Evolutionary conservation across 2,888 invertebrate genomes (phyloP), one percentile per base, ranked within the genome.

Genomic region (Metalampra italica): DNA sequence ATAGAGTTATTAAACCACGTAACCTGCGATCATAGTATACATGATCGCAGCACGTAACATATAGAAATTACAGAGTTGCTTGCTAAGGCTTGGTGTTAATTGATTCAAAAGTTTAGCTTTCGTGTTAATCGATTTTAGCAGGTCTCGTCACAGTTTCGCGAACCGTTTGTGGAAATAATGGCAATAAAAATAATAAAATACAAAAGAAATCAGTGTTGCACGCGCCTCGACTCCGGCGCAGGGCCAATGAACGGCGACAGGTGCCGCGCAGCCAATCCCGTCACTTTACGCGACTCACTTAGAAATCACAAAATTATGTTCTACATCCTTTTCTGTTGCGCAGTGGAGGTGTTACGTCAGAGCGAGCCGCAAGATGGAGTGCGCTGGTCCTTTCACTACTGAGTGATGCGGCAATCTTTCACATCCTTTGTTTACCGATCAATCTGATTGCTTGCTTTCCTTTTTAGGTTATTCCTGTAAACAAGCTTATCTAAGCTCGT

Each of bases 231-330:
- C 63, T 62, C 73, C 60, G 66, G 66, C 70, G 65, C 73, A 75
- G 80, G 80, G 83, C 84, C 82, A 83, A 79, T 78, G 83, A 83
- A 82, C 84, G 82, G 68, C 76, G 80, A 80, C 84, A 82, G 80
- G 79, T 84, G 80, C 74, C 71, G 69, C 63, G 68, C 71, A 58
- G 65, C 80, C 76, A 80, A 82, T 80, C 75, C 69, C 62, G 61
- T 66, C 60, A 68, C 59, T 72, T 74, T 71, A 75, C 70, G 64
- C 75, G 68, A 70, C 73, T 72, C 59, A 61, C 57, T 68, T 66
- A 68, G 57, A 72, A 72, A 75, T 75, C 70, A 70, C 68, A 53
- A 70, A 75, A 74, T 78, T 68, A 68, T 64, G 53, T 66, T 60
- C 68, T 64, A 66, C 64, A 69, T 78, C 78, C 74, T 71, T 70